Base-by-base conservation (phyloP, 2,113 vertebrate species). In the Pan paniscus region DNA sequence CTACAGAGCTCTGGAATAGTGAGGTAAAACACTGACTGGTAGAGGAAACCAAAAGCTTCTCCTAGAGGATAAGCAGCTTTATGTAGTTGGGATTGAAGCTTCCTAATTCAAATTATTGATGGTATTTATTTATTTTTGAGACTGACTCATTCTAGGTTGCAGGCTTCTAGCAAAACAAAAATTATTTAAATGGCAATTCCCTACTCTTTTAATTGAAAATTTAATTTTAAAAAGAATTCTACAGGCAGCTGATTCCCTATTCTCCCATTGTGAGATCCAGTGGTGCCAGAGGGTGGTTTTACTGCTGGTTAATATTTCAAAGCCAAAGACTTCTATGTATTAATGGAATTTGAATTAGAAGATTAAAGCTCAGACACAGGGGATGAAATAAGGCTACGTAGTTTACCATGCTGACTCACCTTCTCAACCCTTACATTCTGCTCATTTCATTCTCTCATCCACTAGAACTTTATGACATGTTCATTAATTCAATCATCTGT, bases 131-230 rank as follows among this genome's bases (percentile, higher is more conserved):
- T 95, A 93, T 93, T 93, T 97, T 76, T 94, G 23, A 96, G 83
- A 86, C 50, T 81, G 84, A 80, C 48, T 98, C 48, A 92, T 96
- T 96, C 57, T 43, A 89, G 67, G 48, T 94, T 93, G 32, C 73
- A 81, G 61, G 67, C 17, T 88, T 92, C 89, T 93, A 93, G 91
- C 87, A 97, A 93, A 96, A 85, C 86, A 96, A 96, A 97, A 97
- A 82, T 84, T 96, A 97, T 94, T 97, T 94, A 96, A 96, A 94
- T 86, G 57, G 84, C 2, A 95, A 82, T 79, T 87, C 38, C 81
- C 94, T 93, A 95, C 87, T 95, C 96, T 93, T 98, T 93, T 95
- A 97, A 97, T 96, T 96, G 97, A 97, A 98, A 98, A 75, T 46
- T 89, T 73, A 95, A 64, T 96, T 97, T 92, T 40, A 40, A 86